A percentile compares a stretch with the other conserved stretches of the same genome.
phyloP scores from a whole-genome alignment of 2,113 vertebrate genomes.

The Zeus faber region DNA sequence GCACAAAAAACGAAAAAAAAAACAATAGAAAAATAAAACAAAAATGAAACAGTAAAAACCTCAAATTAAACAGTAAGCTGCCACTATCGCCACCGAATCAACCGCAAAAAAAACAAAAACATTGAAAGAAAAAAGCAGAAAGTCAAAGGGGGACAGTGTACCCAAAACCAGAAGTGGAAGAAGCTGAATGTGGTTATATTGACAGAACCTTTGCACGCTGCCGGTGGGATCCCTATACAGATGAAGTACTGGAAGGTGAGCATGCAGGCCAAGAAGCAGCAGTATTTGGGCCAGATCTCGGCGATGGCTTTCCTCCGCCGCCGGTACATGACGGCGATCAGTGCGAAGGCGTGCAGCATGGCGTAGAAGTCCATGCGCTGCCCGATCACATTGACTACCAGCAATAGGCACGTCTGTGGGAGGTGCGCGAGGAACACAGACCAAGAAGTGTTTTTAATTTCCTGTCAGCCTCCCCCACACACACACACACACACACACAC shows the following conservation, averaged over 20 bases:
- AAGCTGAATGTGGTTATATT: neutral
- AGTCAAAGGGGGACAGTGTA: too few species aligned
- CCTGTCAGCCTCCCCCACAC: too few species aligned
- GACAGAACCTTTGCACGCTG: slow-evolving; percentile 85
- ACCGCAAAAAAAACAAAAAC: too few species aligned
- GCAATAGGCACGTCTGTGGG: slow-evolving; percentile 89
- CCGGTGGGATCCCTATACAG: slow-evolving; percentile 96
- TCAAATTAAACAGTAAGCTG: too few species aligned
- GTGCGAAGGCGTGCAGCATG: slow-evolving; percentile 90
- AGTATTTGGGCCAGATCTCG: slow-evolving; percentile 97
- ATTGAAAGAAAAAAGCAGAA: too few species aligned
- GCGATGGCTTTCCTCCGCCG: slow-evolving; percentile 94
- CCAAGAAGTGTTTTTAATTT: too few species aligned
- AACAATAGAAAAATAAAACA: too few species aligned
- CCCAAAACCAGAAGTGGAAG: too few species aligned
- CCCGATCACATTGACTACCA: slow-evolving; percentile 93
- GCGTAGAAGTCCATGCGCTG: slow-evolving; percentile 98
- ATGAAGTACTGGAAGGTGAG: slow-evolving; percentile 92
- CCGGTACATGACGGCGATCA: slow-evolving; percentile 88
- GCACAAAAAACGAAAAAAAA: too few species aligned
- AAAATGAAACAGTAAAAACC: too few species aligned
- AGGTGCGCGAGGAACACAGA: neutral
- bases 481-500: too few species aligned
- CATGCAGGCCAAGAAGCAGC: slow-evolving; percentile 92
- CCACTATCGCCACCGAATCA: too few species aligned